Evolutionary conservation across 2,888 invertebrate genomes (phyloP), one percentile per base, ranked within the genome.

Genomic region (Isoperla grammatica): DNA sequence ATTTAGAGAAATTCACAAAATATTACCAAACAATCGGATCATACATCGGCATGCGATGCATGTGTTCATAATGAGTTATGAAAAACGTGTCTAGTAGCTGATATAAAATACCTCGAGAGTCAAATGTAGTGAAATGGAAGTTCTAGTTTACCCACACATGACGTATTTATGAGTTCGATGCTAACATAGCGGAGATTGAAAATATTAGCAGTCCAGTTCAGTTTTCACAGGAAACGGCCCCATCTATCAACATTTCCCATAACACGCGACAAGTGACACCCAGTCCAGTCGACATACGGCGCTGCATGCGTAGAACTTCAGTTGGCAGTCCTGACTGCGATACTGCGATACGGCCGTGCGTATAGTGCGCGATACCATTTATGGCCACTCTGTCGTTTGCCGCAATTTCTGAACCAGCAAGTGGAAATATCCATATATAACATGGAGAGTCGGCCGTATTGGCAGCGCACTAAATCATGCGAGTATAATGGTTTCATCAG

Each of bases 241-340:
- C 70, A 73, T 73, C 72, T 70, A 73, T 74, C 73, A 72, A 69
- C 71, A 72, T 73, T 73, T 73, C 71, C 68, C 66, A 57, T 48
- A 40, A 55, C 58, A 60, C 63, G 37, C 23, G 59, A 55, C 59
- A 66, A 67, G 66, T 66, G 69, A 69, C 69, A 68, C 70, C 69
- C 67, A 67, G 66, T 59, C 54, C 56, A 56, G 46, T 17, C 59
- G 55, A 46, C 37, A 56, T 59, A 46, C 48, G 46, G 39, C 35
- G n/a, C n/a, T n/a, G n/a, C n/a, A n/a, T n/a, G n/a, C n/a, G 37
- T 19, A 29, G 2, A 35, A 57, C 20, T 35, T 12, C 23, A 39
- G 15, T 29, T 23, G 15, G 45, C 45, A 19, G 11, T 3, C 17
- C 17, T 45, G 15, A 3, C 45, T 29, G 29, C 29, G 11, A 45